These are phyloP conservation scores for Phengaris alcon DNA, from an alignment of 2,888 invertebrate genomes.

Conservation along the genomic window DNA sequence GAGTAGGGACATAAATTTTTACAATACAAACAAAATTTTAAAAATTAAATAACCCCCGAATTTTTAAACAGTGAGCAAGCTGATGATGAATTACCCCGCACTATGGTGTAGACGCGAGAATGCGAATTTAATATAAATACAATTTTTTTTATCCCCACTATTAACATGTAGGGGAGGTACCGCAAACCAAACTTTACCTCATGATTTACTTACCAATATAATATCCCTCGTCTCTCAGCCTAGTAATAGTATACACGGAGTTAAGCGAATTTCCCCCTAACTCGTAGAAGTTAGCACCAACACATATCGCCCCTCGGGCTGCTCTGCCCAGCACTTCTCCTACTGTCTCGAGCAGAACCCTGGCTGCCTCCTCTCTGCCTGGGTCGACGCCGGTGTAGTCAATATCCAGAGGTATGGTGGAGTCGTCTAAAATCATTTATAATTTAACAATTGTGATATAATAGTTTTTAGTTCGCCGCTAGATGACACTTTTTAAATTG, in stretches of 20 bases:
- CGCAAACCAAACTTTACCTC: too few species aligned
- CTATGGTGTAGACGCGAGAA: too few species aligned
- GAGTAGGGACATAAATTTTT: too few species aligned
- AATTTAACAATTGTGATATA: too few species aligned
- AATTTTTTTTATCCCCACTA: too few species aligned
- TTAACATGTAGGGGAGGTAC: too few species aligned
- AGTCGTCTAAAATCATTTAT: conserved; percentile 60
- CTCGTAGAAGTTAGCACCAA: conserved; percentile 88
- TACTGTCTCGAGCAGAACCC: conserved; percentile 86
- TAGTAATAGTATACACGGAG: conserved; percentile 89
- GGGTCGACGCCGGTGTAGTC: conserved; percentile 83
- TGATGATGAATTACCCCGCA: too few species aligned
- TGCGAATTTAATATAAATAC: too few species aligned
- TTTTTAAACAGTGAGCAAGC: background rate
- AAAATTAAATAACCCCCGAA: background rate
- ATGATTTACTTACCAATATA: conserved; percentile 80
- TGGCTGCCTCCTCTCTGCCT: conserved; percentile 80
- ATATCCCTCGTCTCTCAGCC: conserved; percentile 87
- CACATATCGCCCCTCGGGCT: conserved; percentile 78
- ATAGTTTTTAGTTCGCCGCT: background rate
- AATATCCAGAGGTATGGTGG: conserved; percentile 79
- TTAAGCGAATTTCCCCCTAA: conserved; percentile 93
- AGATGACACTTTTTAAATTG: background rate
- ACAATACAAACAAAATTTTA: too few species aligned
- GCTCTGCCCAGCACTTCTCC: conserved; percentile 81